Evolutionary conservation across 2,888 invertebrate genomes (phyloP).

Genomic region (Megastigmus dorsalis): DNA sequence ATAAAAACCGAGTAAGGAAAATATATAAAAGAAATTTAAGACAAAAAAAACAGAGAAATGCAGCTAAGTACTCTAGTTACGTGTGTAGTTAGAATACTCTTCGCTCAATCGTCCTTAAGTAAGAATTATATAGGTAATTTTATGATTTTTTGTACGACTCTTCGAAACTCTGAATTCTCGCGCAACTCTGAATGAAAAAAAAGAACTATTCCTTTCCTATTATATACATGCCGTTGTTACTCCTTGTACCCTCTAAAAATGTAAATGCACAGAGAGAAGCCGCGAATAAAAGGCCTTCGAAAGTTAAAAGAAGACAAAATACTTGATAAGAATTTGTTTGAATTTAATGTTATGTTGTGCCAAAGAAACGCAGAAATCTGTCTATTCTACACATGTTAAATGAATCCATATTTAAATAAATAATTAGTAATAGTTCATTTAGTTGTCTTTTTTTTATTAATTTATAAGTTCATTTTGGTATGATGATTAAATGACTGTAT

Average conservation of each 20-base stretch:
- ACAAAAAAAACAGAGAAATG: neutral
- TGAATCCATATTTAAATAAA: neutral
- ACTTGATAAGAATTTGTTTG: neutral
- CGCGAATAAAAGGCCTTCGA: slow-evolving; percentile 43
- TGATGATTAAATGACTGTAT: no score
- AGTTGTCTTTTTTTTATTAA: neutral
- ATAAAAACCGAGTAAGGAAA: neutral
- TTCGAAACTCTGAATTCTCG: slow-evolving; percentile 41
- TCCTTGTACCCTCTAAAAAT: neutral
- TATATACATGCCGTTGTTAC: slow-evolving; percentile 19
- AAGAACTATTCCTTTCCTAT: slow-evolving; percentile 3
- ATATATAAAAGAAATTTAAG: neutral
- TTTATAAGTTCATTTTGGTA: neutral
- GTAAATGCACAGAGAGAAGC: slow-evolving; percentile 10
- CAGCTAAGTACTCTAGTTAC: slow-evolving; percentile 44
- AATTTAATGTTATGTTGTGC: slow-evolving; percentile 22
- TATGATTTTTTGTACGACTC: slow-evolving; percentile 50
- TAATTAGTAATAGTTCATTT: neutral
- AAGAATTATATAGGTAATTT: slow-evolving; percentile 43
- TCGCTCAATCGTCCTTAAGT: slow-evolving; percentile 44
- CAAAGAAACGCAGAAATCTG: slow-evolving; percentile 9
- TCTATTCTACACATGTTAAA: neutral
- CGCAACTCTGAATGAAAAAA: slow-evolving; percentile 8
- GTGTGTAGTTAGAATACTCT: slow-evolving; percentile 46
- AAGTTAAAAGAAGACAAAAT: neutral